Evolutionary conservation across 2,797 vertebrate species (phyloP).

Genomic region (Ctenochaetus hawaiiensis): DNA sequence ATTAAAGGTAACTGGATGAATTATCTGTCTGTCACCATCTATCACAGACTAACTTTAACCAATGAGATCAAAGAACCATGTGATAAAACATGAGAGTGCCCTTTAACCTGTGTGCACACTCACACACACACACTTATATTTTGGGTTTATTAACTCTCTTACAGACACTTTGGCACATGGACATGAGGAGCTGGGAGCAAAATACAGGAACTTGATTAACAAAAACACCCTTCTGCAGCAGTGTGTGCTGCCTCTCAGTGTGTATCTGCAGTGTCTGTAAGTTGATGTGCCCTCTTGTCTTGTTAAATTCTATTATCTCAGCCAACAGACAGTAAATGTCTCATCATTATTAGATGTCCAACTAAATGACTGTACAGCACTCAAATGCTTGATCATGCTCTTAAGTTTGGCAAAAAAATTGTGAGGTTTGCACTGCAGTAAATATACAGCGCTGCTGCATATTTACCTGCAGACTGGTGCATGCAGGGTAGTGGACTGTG

Average conservation of each 20-base stretch:
- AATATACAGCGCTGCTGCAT: slow-evolving; percentile 17
- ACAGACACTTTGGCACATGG: not conserved
- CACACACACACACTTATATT: not conserved
- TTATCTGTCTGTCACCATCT: too few relatives aligned
- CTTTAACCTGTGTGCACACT: not conserved
- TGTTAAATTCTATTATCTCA: slow-evolving; percentile 35
- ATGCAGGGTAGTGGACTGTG: slow-evolving; percentile 1
- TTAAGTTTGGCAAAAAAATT: slow-evolving; percentile 44
- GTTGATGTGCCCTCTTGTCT: not conserved
- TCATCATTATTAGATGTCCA: slow-evolving; percentile 21
- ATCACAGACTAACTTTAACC: too few relatives aligned
- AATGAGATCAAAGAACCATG: too few relatives aligned
- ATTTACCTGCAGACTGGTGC: slow-evolving; percentile 40
- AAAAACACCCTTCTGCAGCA: not conserved
- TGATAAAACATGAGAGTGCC: too few relatives aligned
- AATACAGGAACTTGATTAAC: not conserved
- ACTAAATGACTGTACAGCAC: slow-evolving; percentile 17
- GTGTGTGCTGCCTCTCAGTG: slow-evolving; percentile 14
- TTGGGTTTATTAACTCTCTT: not conserved
- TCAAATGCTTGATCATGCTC: slow-evolving; percentile 18
- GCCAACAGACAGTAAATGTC: slow-evolving; percentile 26
- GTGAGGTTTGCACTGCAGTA: slow-evolving; percentile 26
- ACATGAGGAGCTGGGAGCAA: not conserved
- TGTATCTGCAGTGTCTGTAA: slow-evolving; percentile 17
- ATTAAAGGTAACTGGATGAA: too few relatives aligned